Evolutionary conservation across 92 coral and sea anemone species (phyloP).

Genomic region (Epizoanthus rinbou): DNA sequence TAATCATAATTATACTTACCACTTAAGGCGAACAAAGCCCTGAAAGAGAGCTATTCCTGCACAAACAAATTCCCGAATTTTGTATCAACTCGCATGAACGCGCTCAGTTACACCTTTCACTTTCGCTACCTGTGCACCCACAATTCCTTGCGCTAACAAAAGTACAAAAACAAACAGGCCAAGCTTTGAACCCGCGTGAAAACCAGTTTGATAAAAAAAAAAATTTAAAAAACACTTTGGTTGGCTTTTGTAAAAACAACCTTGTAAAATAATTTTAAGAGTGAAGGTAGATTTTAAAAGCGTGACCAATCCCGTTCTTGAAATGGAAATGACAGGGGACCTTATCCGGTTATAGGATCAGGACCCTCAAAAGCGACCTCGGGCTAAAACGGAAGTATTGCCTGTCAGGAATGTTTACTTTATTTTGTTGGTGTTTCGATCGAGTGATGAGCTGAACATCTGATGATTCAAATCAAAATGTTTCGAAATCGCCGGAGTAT

Average conservation of each 20-base stretch:
- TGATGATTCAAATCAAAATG: not conserved
- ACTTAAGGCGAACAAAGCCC: slow-evolving; percentile 14
- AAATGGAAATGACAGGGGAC: not conserved
- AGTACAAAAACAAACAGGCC: too few relatives aligned
- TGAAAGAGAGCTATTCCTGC: not conserved
- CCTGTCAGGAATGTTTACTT: slow-evolving; percentile 18
- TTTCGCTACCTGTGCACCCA: not conserved
- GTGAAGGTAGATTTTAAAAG: too few relatives aligned
- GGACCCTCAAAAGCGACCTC: not conserved
- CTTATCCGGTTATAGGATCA: not conserved
- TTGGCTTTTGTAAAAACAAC: too few relatives aligned
- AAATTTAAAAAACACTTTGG: too few relatives aligned
- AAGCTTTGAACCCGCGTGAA: too few relatives aligned
- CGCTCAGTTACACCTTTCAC: not conserved
- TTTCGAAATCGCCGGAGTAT: slow-evolving; percentile 1
- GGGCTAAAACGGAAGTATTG: not conserved
- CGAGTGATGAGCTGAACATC: not conserved
- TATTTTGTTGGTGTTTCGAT: not conserved
- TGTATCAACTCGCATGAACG: not conserved
- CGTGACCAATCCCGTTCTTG: not conserved
- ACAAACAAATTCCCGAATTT: not conserved
- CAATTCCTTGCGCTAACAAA: not conserved
- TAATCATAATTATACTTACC: not conserved
- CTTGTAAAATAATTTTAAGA: too few relatives aligned
- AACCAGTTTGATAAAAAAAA: too few relatives aligned